A percentile compares a stretch with the other conserved stretches of the same genome.
phyloP scores from a whole-genome alignment of 2,113 vertebrate species.

The Melanerpes formicivorus region DNA sequence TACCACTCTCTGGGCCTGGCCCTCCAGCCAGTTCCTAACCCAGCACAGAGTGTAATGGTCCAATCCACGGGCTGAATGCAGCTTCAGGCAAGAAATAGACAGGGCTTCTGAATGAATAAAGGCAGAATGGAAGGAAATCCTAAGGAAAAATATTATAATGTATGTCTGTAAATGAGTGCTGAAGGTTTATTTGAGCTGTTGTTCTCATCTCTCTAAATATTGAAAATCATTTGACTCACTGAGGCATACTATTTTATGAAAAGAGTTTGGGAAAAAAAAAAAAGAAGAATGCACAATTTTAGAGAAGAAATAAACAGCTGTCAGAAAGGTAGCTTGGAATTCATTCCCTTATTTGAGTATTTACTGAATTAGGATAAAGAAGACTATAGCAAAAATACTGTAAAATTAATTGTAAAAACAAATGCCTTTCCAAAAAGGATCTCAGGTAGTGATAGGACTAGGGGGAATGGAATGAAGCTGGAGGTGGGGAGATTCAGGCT shows the following conservation, averaged over 20 bases:
- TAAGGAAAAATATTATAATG: background rate
- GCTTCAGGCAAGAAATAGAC: background rate
- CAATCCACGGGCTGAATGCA: too few relatives aligned
- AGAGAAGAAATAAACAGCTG: background rate
- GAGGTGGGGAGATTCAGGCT: too few relatives aligned
- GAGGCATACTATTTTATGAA: conserved; percentile 9
- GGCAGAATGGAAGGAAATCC: background rate
- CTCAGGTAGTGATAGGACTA: too few relatives aligned
- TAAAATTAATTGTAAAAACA: background rate
- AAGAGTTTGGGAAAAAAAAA: conserved; percentile 27
- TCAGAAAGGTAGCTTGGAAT: background rate
- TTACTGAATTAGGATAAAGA: background rate
- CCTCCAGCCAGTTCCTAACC: too few relatives aligned
- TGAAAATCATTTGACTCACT: background rate
- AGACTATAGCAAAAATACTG: background rate
- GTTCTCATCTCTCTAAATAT: background rate
- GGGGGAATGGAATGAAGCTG: too few relatives aligned
- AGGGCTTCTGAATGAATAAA: background rate
- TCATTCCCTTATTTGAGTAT: background rate
- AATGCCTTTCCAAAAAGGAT: background rate
- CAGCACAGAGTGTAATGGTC: too few relatives aligned
- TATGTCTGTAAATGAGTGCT: background rate
- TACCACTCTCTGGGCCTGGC: too few relatives aligned
- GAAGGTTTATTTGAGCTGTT: background rate
- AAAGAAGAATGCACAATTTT: background rate